These are phyloP conservation scores for Parnassius smintheus DNA, from an alignment of 2,888 invertebrate species.

Conservation along the genomic window DNA sequence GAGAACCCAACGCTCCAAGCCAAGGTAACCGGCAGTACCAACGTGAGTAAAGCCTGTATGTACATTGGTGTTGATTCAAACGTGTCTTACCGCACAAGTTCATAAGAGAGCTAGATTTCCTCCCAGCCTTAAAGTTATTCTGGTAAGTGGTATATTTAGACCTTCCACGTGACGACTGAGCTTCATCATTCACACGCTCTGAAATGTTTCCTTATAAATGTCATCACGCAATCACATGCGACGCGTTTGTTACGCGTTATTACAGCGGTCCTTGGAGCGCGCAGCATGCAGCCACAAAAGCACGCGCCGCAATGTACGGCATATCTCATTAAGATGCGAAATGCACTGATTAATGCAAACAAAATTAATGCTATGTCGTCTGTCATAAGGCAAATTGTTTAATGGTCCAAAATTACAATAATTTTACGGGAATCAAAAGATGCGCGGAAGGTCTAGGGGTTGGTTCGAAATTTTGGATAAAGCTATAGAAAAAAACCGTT, in stretches of 20 bases:
- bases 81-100: slow-evolving; percentile 95
- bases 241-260: slow-evolving; percentile 33
- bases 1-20: slow-evolving; percentile 74
- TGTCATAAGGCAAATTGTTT: slow-evolving; percentile 32
- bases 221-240: slow-evolving; percentile 64
- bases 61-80: slow-evolving; percentile 56
- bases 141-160: slow-evolving; percentile 92
- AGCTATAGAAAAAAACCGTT: slow-evolving; percentile 51
- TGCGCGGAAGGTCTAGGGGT: slow-evolving; percentile 75
- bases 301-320: slow-evolving; percentile 40
- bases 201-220: slow-evolving; percentile 84
- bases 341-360: slow-evolving; percentile 47
- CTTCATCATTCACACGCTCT: slow-evolving; percentile 90
- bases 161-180: slow-evolving; percentile 90
- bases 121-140: slow-evolving; percentile 91
- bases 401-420: slow-evolving; percentile 36
- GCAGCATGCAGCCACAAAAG: slow-evolving; percentile 59
- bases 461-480: slow-evolving; percentile 57
- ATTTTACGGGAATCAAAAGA: slow-evolving; percentile 53
- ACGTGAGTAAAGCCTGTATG: slow-evolving; percentile 66
- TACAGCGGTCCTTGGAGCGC: slow-evolving; percentile 19
- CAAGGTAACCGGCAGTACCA: slow-evolving; percentile 54
- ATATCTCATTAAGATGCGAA: slow-evolving; percentile 10
- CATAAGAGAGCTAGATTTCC: slow-evolving; percentile 97
- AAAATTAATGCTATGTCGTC: slow-evolving; percentile 56